These are phyloP conservation scores for Schrankia costaestrigalis DNA, from an alignment of 2,888 invertebrate species.

Conservation along the genomic window DNA sequence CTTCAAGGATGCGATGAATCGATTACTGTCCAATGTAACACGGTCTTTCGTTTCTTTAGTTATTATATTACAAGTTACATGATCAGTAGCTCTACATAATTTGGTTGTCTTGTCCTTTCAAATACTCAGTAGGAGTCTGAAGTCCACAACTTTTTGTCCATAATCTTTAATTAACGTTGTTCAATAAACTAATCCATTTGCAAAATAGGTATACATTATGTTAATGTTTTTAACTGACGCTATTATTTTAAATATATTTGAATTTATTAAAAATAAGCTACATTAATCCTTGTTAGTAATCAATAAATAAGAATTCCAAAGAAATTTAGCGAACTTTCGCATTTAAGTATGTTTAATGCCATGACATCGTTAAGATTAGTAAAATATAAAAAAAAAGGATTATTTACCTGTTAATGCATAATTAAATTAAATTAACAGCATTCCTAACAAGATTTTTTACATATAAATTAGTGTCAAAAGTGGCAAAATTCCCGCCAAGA, in stretches of 20 bases:
- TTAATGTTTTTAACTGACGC: no score
- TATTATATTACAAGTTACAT: no score
- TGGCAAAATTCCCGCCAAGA: conserved; percentile 11
- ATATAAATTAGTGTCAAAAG: conserved; percentile 29
- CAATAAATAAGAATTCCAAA: conserved; percentile 15
- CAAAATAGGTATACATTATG: no score
- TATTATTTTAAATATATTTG: conserved; percentile 1
- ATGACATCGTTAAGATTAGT: conserved; percentile 18
- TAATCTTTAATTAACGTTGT: no score
- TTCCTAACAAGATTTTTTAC: conserved; percentile 37
- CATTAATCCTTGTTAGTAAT: conserved; percentile 2
- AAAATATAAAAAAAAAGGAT: conserved; percentile 15
- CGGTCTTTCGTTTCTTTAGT: no score
- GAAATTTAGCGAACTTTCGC: conserved; percentile 12
- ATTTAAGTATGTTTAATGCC: conserved; percentile 10
- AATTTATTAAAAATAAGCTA: conserved; percentile 1
- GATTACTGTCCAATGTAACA: no score
- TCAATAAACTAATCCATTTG: no score
- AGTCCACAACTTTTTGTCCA: no score
- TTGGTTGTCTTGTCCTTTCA: no score
- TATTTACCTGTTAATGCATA: conserved; percentile 20
- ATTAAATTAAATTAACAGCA: conserved; percentile 39
- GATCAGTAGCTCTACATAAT: no score
- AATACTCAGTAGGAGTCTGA: no score
- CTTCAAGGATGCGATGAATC: no score